phyloP scores from a whole-genome alignment of 2,888 invertebrate species.

The Molorchus minor region DNA sequence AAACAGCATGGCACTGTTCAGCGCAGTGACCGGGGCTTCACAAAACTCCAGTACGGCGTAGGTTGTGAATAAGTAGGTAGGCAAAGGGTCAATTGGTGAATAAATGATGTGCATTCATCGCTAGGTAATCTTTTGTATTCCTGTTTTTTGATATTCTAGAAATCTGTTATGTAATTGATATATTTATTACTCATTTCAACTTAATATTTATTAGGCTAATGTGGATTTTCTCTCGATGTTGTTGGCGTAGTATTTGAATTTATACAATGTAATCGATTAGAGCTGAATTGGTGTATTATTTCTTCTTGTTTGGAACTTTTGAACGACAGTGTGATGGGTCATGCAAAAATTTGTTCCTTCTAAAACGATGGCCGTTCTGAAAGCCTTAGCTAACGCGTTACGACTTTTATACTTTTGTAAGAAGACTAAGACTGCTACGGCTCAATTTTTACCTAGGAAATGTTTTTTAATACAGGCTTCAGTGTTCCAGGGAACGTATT shows the following conservation, averaged over 20 bases:
- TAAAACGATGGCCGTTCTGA: constrained; percentile 25
- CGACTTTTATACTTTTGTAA: constrained; percentile 51
- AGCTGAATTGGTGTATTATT: background rate
- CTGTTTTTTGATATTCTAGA: constrained; percentile 45
- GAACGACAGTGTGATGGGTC: constrained; percentile 10
- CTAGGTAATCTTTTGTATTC: constrained; percentile 37
- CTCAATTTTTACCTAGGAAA: constrained; percentile 25
- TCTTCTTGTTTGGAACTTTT: constrained; percentile 2
- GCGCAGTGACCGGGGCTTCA: constrained; percentile 82
- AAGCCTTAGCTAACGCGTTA: constrained; percentile 46
- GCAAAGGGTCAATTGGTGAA: constrained; percentile 17
- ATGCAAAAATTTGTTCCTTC: constrained; percentile 29
- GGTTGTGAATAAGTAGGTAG: constrained; percentile 19
- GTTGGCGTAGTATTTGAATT: constrained; percentile 20
- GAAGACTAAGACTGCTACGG: constrained; percentile 24
- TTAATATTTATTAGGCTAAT: constrained; percentile 11
- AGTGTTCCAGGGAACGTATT: too few species aligned
- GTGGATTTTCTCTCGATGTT: constrained; percentile 16
- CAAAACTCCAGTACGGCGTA: constrained; percentile 84
- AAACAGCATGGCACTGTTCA: constrained; percentile 80
- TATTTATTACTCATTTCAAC: constrained; percentile 13
- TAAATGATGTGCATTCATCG: constrained; percentile 9
- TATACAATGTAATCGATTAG: background rate
- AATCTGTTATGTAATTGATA: constrained; percentile 44
- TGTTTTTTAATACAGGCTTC: constrained; percentile 8